Base-by-base conservation (phyloP, 2,888 invertebrate species). In the Diarsia brunnea region DNA sequence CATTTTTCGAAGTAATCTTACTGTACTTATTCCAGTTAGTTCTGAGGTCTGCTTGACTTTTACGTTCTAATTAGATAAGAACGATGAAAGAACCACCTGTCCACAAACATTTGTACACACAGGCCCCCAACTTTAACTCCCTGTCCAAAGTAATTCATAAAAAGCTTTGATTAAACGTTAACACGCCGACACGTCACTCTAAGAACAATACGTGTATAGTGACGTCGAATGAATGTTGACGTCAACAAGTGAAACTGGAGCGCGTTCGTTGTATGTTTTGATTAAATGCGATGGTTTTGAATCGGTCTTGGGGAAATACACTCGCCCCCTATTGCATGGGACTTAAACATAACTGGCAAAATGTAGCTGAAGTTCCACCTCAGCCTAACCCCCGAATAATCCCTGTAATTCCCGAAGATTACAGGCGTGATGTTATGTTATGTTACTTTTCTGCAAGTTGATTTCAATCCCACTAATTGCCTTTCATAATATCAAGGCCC, bases 131-230 rank as follows among this genome's bases (percentile, higher is more conserved):
- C 31, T 38, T 31, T 47, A 58, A 27, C n/a, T 69, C 5, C 27
- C 49, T 47, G 67, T 82, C 70, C 4, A 65, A 70, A 72, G 27
- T 75, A 80, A 84, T 82, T 66, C 47, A 55, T 11, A 24, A 12
- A 75, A 82, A 58, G 14, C 61, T 73, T 67, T 63, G 16, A 43
- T 63, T 63, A 43, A 63, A 63, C n/a, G 47, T 69, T 78, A 68
- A 78, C 82, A 79, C 53, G 75, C 76, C 24, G 31, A 74, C 75
- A 60, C 72, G 69, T 75, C 78, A 75, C n/a, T 53, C 38, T 78
- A 27, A 66, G 43, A 83, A 86, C 88, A 87, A 86, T 81, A 67
- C 31, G 27, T n/a, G 16, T 10, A 21, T 12, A 61, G 43, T 80
- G 83, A 80, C 74, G 69, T 68, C 58, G 65, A 16, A 63, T 61